Conservation (phyloP, 2,797 vertebrate genomes). For the Calcarius lapponicus region DNA sequence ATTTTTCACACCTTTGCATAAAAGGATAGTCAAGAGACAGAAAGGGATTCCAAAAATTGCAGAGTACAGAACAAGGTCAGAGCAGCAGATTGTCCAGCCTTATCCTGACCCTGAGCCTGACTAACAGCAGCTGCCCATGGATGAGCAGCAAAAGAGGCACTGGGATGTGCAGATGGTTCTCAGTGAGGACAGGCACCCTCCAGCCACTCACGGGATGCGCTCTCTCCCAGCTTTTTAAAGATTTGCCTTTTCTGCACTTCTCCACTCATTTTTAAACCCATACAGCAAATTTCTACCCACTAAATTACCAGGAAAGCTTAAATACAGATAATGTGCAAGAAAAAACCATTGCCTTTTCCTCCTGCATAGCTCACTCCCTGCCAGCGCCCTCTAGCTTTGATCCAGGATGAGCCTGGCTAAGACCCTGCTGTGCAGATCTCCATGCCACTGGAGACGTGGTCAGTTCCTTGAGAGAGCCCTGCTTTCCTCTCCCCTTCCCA, state of each 20-base stretch:
- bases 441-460: background rate
- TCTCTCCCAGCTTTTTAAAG: background rate
- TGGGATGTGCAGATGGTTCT: background rate
- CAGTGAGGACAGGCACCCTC: background rate
- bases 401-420: background rate
- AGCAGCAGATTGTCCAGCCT: background rate
- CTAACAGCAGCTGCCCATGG: background rate
- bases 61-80: background rate
- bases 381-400: background rate
- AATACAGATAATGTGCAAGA: background rate
- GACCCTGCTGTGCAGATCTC: background rate
- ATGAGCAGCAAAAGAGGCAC: background rate
- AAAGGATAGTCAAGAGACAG: background rate
- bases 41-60: background rate
- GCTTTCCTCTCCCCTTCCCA: background rate
- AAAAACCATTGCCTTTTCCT: background rate
- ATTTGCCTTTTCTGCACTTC: background rate
- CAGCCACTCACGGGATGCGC: background rate
- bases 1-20: background rate
- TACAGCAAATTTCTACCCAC: background rate
- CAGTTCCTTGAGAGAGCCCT: no score
- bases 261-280: background rate
- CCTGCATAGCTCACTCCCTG: accelerated
- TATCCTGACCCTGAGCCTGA: background rate
- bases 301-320: background rate